A percentile compares a stretch with the other conserved stretches of the same genome.
Evolutionary conservation across 2,113 vertebrate species (phyloP).

Genomic region (Naja naja): DNA sequence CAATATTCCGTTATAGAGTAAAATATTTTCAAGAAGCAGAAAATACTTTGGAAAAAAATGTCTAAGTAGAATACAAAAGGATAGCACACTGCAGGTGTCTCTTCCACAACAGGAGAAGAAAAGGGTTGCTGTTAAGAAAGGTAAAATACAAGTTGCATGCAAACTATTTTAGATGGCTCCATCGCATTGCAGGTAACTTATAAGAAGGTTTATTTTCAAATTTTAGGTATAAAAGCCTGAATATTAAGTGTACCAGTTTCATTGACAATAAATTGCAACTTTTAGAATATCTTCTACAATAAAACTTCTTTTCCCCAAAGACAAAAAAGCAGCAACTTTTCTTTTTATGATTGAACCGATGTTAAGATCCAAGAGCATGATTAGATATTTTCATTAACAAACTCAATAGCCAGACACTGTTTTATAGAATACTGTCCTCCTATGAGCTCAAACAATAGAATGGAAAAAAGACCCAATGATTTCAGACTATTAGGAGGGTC

Average conservation of each 20-base stretch:
- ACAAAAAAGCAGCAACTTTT: neutral
- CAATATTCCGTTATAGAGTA: neutral
- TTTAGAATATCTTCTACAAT: neutral
- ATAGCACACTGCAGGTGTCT: neutral
- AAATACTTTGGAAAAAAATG: neutral
- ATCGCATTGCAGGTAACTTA: neutral
- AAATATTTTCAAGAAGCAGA: neutral
- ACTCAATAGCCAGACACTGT: neutral
- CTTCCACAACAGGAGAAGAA: neutral
- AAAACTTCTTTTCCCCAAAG: neutral
- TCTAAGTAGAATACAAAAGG: neutral
- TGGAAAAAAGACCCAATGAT: neutral
- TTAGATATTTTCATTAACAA: constrained; percentile 6
- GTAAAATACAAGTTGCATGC: neutral
- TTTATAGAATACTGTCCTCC: neutral
- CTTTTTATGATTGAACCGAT: neutral
- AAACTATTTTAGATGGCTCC: constrained; percentile 16
- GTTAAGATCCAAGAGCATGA: constrained; percentile 25
- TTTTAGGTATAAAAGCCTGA: neutral
- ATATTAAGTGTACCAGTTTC: constrained; percentile 14
- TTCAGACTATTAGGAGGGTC: neutral
- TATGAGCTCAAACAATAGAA: neutral
- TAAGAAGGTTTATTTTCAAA: neutral
- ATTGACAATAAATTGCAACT: neutral
- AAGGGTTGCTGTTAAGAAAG: neutral